phyloP scores from a whole-genome alignment of 2,797 vertebrate genomes.

The Myotis pilosus region DNA sequence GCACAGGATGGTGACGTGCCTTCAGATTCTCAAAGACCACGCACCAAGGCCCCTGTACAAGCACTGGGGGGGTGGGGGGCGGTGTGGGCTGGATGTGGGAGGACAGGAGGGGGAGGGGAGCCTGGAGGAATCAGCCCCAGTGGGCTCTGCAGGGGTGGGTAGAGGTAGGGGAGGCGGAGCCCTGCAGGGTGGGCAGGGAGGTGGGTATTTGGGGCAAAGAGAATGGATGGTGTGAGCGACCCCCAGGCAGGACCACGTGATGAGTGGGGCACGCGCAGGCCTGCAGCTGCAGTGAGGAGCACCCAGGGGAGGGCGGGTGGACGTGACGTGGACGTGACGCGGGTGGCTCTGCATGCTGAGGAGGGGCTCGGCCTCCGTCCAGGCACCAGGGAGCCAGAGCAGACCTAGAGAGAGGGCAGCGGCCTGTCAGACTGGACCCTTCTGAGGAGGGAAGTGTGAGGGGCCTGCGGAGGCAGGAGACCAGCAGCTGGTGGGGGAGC shows the following conservation, averaged over 20 bases:
- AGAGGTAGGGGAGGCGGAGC: not conserved
- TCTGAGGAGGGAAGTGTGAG: too few relatives aligned
- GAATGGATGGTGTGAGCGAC: not conserved
- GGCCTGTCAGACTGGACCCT: rapidly evolving
- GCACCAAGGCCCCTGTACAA: rapidly evolving
- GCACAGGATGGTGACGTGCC: rapidly evolving
- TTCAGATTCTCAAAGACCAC: rapidly evolving
- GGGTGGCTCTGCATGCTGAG: too few relatives aligned
- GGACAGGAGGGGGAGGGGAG: rapidly evolving
- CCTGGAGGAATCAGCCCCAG: too few relatives aligned
- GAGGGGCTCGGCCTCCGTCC: not conserved
- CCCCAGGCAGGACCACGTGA: rapidly evolving
- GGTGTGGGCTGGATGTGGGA: rapidly evolving
- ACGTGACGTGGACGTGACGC: rapidly evolving
- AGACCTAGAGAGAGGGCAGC: not conserved
- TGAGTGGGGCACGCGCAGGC: rapidly evolving
- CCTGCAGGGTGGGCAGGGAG: not conserved
- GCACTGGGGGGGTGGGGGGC: rapidly evolving
- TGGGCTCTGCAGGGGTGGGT: not conserved
- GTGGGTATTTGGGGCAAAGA: not conserved
- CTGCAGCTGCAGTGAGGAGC: rapidly evolving
- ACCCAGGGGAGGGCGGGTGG: rapidly evolving
- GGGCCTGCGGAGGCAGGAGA: not conserved
- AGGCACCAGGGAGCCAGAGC: not conserved
- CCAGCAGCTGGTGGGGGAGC: rapidly evolving